phyloP scores from a whole-genome alignment of 2,888 invertebrate genomes.

The Venusia cambrica region DNA sequence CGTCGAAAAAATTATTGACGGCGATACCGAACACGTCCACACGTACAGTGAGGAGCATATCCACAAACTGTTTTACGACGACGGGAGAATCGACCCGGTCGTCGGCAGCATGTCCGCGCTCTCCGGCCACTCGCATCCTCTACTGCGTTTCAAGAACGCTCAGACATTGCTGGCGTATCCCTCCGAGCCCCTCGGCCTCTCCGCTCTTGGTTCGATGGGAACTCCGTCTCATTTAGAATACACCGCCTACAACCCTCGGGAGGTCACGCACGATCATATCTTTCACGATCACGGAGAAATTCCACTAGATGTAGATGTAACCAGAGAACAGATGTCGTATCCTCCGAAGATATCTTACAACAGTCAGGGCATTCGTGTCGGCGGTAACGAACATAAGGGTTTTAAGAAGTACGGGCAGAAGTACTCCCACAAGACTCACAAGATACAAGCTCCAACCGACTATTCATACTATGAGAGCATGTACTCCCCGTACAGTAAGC shows the following conservation, averaged over 20 bases:
- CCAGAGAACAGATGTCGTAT: constrained; percentile 50
- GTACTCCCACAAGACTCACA: constrained; percentile 47
- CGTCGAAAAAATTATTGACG: constrained; percentile 76
- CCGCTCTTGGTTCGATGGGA: constrained; percentile 55
- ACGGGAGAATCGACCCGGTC: constrained; percentile 47
- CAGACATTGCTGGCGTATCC: constrained; percentile 49
- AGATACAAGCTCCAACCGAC: constrained; percentile 45
- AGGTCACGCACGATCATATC: constrained; percentile 75
- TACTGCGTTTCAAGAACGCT: constrained; percentile 52
- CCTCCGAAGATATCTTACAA: constrained; percentile 65
- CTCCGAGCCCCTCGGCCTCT: constrained; percentile 46
- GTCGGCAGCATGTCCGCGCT: constrained; percentile 50
- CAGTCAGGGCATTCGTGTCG: constrained; percentile 58
- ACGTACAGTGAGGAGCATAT: constrained; percentile 77
- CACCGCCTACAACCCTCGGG: constrained; percentile 66
- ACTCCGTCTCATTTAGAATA: constrained; percentile 65
- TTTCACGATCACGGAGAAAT: constrained; percentile 76
- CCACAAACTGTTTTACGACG: constrained; percentile 66
- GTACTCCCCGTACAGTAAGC: constrained; percentile 47
- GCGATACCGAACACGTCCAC: constrained; percentile 76
- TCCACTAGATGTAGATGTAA: constrained; percentile 55
- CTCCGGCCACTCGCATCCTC: constrained; percentile 40
- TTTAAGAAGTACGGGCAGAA: constrained; percentile 53
- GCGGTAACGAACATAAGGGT: constrained; percentile 38
- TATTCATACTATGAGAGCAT: constrained; percentile 70